Evolutionary conservation across 1,140 invertebrate genomes (phyloP), one percentile per base, ranked within the genome.

Genomic region (Laupala kohalensis): DNA sequence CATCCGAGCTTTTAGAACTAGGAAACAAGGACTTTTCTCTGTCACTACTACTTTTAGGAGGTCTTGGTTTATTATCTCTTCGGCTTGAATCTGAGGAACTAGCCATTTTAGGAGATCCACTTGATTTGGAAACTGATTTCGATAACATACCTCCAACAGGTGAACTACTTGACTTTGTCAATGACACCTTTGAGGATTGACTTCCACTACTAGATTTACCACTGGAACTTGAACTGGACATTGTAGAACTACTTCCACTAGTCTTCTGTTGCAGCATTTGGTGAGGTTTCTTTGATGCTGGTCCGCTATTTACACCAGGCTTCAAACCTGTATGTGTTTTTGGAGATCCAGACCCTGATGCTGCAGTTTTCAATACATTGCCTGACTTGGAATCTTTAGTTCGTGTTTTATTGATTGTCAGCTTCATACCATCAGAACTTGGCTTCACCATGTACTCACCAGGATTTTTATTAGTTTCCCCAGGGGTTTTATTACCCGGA

Each of bases 401-500:
- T 75, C 77, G 78, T 1, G 92, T 92, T 82, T 94, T 95, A 76
- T 94, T 95, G 9, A 95, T 93, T 0, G 92, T 95, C 13, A 95
- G 86, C 78, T 94, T 95, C 80, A 95, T 91, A 0, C 92, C 92
- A 76, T 93, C 92, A 1, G 88, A 89, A 74, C 90, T 92, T 30
- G 88, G 88, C 76, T 93, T 93, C 0, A 93, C 89, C 87, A 92
- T 93, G 75, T 94, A 95, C 75, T 94, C 92, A 1, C 87, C 87
- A 2, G 83, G 80, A 77, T 89, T 91, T 80, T 92, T 92, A 67
- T 80, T 83, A 70, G 79, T 79, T 69, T 81, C 80, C 79, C 71
- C 69, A 15, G 67, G 67, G 24, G 27, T 68, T 37, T 68, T 68
- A 68, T 84, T 84, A 69, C 78, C 81, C 4, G 78, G 75, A 74